Evolutionary conservation across 1,140 invertebrate species (phyloP), one percentile per base, ranked within the genome.

Genomic region (Diachasmimorpha longicaudata): DNA sequence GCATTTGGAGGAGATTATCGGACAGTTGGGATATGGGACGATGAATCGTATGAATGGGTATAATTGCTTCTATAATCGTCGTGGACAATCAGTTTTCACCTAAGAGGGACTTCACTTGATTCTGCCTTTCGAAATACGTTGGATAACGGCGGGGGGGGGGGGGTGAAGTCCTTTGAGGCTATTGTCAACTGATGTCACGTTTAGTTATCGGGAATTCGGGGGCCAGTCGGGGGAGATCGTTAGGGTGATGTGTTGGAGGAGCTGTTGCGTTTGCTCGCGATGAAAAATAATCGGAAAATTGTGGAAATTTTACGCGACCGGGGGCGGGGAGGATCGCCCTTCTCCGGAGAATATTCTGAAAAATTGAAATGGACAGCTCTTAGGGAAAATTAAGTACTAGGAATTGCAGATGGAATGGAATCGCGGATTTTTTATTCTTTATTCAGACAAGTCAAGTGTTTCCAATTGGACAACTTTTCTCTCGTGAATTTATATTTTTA

Each of bases 1-100:
- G 58, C 23, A 63, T 63, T 63, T 63, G 58, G 58, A 25, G 58
- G 58, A 63, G 58, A 63, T 31, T 63, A 63, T 63, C 58, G 58
- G 23, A 23, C 58, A 23, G 25, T 19, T 11, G 19, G 58, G n/a
- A n/a, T n/a, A 63, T 63, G 23, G 58, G 58, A 63, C 58, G 31
- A 63, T 63, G 58, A 63, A 63, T 63, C 23, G 58, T 23, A 63
- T 63, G 23, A 63, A 63, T 63, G 23, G 58, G 21, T 31, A 63
- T 63, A 63, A 63, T 25, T 63, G 58, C 58, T 25, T 23, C 58
- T 63, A 63, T 63, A 63, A 63, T 63, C 21, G 21, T 63, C 3
- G 58, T 63, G 58, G 21, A 63, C 58, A 31, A 63, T 63, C 58
- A 63, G 58, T 63, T 23, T 31, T 31, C 58, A 8, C 58, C 4